Conservation (phyloP, 1,140 invertebrate genomes). For the Mylabris phalerata region DNA sequence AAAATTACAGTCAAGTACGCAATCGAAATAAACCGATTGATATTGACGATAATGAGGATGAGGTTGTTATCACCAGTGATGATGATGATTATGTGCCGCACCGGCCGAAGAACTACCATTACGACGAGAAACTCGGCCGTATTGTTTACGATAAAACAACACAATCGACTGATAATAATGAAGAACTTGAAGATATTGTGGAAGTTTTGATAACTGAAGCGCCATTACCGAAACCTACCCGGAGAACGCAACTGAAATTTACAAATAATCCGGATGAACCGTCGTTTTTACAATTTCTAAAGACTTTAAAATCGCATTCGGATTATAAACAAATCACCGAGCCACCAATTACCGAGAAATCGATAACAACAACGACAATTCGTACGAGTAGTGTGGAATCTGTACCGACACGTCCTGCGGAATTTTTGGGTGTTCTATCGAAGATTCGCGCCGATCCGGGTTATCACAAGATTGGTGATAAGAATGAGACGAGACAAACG, state of each 20-base stretch:
- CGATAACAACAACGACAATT: conserved; percentile 1
- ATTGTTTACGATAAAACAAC: conserved; percentile 33
- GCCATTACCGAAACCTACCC: conserved; percentile 1
- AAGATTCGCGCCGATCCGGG: conserved; percentile 28
- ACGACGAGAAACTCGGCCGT: conserved; percentile 35
- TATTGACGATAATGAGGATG: conserved; percentile 15
- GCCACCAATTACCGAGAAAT: conserved; percentile 29
- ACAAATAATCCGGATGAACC: conserved; percentile 26
- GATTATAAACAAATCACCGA: conserved; percentile 33
- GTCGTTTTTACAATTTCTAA: conserved; percentile 34
- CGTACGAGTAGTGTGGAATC: conserved; percentile 5
- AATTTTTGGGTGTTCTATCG: conserved; percentile 34
- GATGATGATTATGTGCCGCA: conserved; percentile 40
- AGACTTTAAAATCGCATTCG: conserved; percentile 26
- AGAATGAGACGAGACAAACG: conserved; percentile 19
- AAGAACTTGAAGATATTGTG: conserved; percentile 26
- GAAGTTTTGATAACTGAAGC: conserved; percentile 25
- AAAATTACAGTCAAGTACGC: conserved; percentile 24
- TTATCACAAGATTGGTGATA: conserved; percentile 34
- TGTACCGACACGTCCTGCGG: conserved; percentile 27
- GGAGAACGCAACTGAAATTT: conserved; percentile 14
- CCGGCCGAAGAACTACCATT: conserved; percentile 36
- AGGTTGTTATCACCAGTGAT: conserved; percentile 10
- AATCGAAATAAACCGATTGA: conserved; percentile 15
- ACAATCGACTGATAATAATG: not conserved